phyloP scores from a whole-genome alignment of 2,797 vertebrate species.

The Hirundo rustica region DNA sequence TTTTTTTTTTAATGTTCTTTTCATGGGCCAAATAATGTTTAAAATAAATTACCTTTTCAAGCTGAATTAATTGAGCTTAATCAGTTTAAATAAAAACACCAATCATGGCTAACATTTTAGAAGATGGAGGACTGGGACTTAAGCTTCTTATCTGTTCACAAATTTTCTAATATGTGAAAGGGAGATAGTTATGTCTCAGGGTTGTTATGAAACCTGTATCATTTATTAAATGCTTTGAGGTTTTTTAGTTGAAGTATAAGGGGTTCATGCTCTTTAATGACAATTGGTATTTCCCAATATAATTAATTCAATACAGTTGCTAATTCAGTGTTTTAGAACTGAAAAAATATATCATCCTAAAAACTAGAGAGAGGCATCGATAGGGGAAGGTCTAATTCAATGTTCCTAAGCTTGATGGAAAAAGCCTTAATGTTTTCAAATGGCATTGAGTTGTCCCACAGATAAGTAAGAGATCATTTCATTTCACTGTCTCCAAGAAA shows the following conservation, averaged over 20 bases:
- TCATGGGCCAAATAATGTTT: not conserved
- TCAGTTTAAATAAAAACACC: conserved; percentile 24
- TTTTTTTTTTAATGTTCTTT: not conserved
- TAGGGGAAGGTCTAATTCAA: not conserved
- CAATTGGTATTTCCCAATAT: not conserved
- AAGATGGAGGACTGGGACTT: not conserved
- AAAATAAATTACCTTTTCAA: conserved; percentile 7
- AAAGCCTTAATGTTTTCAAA: not conserved
- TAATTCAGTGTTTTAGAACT: not conserved
- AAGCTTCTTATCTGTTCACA: conserved; percentile 42
- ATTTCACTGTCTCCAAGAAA: not conserved
- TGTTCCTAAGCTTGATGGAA: not conserved
- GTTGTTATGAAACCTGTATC: not conserved
- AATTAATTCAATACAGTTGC: not conserved
- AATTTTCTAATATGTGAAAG: conserved; percentile 19
- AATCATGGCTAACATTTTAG: not conserved
- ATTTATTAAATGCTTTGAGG: not conserved
- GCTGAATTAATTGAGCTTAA: conserved; percentile 19
- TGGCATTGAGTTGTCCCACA: not conserved
- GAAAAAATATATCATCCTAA: not conserved
- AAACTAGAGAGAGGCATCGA: not conserved
- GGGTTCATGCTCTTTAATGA: not conserved
- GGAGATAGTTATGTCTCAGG: not conserved
- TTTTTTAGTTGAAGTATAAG: not conserved
- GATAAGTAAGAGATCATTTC: not conserved